Evolutionary conservation across 2,113 vertebrate genomes (phyloP), one percentile per base, ranked within the genome.

Genomic region (Pogonocichla stellata): DNA sequence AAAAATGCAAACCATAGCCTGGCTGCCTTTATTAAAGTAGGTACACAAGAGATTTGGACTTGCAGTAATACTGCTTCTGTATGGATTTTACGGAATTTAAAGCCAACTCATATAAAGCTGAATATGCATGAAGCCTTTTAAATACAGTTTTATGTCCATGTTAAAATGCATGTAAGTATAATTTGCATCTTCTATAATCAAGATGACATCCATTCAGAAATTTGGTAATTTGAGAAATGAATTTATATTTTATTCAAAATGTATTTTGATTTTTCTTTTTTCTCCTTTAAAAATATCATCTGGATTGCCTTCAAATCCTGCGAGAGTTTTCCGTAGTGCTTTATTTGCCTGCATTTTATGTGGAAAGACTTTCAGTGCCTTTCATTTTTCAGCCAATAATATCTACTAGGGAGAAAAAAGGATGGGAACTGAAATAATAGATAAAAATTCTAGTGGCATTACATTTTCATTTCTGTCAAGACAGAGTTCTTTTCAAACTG

Each of bases 1-100:
- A 98, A 99, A 91, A 99, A 99, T 42, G 99, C 99, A 69, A 99
- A 99, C 95, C 99, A 99, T 77, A 99, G 99, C 95, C 98, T 99
- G 62, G 99, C 99, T 14, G 98, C 99, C 95, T 99, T 99, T 95
- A 98, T 99, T 96, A 99, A 99, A 98, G 99, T 99, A 90, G 67
- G 97, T 85, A 23, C 26, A 48, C 16, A n/a, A 75, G n/a, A 1
- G 2, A 36, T 56, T 60, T 71, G 26, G 18, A 45, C 28, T 67
- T 69, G 45, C 22, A 67, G 1, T 71, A 31, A 16, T 42, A 22
- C 2, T 74, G 4, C n/a, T 84, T 85, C 66, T 38, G 29, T 12
- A 4, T 43, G 48, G 13, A 33, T 90, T 92, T 80, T 67, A n/a
- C 14, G 15, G n/a, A 58, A n/a, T 43, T 69, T 73, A 80, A 86